A percentile compares a stretch with the other conserved stretches of the same genome.
phyloP scores from a whole-genome alignment of 2,888 invertebrate species.

The Drosophila ezoana region DNA sequence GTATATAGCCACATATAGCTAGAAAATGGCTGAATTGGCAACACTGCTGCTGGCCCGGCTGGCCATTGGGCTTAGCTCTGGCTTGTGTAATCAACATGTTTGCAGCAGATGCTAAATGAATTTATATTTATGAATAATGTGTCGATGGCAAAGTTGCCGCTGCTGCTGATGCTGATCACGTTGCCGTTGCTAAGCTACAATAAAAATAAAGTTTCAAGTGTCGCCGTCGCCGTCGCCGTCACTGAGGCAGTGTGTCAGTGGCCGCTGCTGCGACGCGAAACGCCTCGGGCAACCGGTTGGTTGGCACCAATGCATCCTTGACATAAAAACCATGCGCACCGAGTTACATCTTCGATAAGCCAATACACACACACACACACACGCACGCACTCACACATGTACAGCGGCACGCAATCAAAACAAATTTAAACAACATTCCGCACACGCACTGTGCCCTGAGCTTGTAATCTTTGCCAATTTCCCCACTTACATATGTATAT shows the following conservation, averaged over 20 bases:
- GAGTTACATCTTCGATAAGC: slow-evolving; percentile 69
- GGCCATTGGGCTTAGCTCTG: slow-evolving; percentile 35
- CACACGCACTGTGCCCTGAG: slow-evolving; percentile 56
- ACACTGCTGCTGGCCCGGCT: not conserved
- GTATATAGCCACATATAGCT: too few species aligned
- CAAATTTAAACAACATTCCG: slow-evolving; percentile 65
- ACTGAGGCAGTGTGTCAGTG: slow-evolving; percentile 77
- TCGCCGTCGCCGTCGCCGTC: slow-evolving; percentile 48
- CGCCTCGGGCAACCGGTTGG: slow-evolving; percentile 82
- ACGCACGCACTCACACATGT: not conserved
- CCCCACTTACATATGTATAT: not conserved
- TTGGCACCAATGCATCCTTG: slow-evolving; percentile 83
- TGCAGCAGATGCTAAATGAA: slow-evolving; percentile 76
- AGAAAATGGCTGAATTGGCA: too few species aligned
- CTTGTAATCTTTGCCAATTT: not conserved
- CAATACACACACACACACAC: slow-evolving; percentile 25
- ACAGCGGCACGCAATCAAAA: slow-evolving; percentile 28
- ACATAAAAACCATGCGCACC: slow-evolving; percentile 82
- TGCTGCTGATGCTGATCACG: slow-evolving; percentile 67
- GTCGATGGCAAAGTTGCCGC: slow-evolving; percentile 47
- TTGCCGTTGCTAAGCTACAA: slow-evolving; percentile 68
- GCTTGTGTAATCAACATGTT: slow-evolving; percentile 79
- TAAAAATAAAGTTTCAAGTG: slow-evolving; percentile 77
- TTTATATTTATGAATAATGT: slow-evolving; percentile 77
- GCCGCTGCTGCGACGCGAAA: slow-evolving; percentile 61